Base-by-base conservation (phyloP, 2,113 vertebrate species). In the Odocoileus virginianus region DNA sequence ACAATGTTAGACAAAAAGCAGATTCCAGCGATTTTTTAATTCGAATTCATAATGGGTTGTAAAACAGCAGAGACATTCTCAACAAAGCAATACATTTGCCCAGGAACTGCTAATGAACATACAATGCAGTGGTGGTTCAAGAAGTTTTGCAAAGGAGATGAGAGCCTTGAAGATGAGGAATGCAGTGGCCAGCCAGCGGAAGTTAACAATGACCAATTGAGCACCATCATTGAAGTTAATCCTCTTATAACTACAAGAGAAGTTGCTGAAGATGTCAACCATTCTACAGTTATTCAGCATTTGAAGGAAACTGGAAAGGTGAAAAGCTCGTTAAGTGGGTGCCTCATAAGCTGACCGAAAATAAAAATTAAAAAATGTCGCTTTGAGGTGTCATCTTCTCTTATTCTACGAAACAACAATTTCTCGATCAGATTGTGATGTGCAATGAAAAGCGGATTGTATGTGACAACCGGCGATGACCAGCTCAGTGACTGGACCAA, bases 391-490 rank as follows among this genome's bases (percentile, higher is more conserved):
- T 71, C 67, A 71, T 71, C 67, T 36, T 71, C 64, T 71, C 10
- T 71, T 40, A 40, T 40, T 71, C 19, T 71, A 40, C 40, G n/a
- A 71, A 71, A 40, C n/a, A 64, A 67, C 11, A 27, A 76, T 76
- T 76, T 76, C 71, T 76, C 1, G 1, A 76, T 43, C 0, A 1
- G 40, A 76, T 76, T 43, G 40, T 43, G 23, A 43, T 27, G 40
- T 40, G 36, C 40, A 76, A 76, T 43, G 71, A 76, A 7, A 43
- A 76, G 11, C 27, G 12, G 40, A 43, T 43, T 27, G 23, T 27
- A 43, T 43, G 40, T 43, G 71, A 76, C 71, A 76, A 43, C 40
- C 0, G 0, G 3, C 0, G 0, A 27, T 43, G 12, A 14, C 23
- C 23, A 76, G 36, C 71, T 76, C 40, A 76, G 71, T 15, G 40